Evolutionary conservation across 1,140 invertebrate species (phyloP).

Genomic region (Diachasmimorpha longicaudata): DNA sequence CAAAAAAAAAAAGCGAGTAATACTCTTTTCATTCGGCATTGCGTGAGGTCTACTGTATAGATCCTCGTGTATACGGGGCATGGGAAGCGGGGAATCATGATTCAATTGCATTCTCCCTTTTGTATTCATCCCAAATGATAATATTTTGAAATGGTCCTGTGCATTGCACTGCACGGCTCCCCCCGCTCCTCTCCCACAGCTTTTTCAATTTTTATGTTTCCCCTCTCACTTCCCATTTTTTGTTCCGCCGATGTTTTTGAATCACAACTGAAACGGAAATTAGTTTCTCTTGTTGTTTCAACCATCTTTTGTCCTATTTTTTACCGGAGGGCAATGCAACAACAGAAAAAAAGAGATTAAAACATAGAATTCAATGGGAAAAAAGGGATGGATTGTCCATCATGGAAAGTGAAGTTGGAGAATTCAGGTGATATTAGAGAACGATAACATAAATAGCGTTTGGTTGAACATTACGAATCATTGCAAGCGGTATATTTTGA

Average conservation of each 20-base stretch:
- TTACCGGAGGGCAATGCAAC: neutral
- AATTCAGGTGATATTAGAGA: too few relatives aligned
- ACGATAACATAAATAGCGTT: too few relatives aligned
- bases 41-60: neutral
- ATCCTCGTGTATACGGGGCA: neutral
- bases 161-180: neutral
- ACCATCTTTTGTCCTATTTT: neutral
- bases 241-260: neutral
- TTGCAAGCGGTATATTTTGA: too few relatives aligned
- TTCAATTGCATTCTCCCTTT: neutral
- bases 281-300: neutral
- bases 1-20: neutral
- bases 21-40: neutral
- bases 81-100: neutral
- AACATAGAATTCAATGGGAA: too few relatives aligned
- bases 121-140: conserved; percentile 7
- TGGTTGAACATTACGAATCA: too few relatives aligned
- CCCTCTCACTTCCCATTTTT: neutral
- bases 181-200: neutral
- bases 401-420: too few relatives aligned
- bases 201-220: neutral
- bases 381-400: too few relatives aligned
- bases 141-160: neutral
- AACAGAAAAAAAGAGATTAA: neutral
- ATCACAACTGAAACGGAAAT: neutral